Percentiles rank a stretch among this genome's conserved stretches.
Conservation (phyloP, 1,140 invertebrate species). For the Lepidurus couesii region DNA sequence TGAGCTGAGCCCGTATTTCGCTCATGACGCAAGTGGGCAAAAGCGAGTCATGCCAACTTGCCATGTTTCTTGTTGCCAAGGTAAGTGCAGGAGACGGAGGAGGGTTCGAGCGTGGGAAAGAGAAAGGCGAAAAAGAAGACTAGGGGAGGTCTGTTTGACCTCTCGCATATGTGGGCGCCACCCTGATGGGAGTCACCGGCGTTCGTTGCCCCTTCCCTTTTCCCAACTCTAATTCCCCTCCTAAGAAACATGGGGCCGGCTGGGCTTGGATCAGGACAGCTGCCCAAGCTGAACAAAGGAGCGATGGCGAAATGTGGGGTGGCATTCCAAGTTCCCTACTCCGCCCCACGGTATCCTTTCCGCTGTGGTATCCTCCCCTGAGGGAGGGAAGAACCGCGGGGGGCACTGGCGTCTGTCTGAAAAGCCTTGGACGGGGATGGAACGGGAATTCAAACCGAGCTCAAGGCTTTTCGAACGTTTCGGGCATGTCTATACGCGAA, state of each 20-base stretch:
- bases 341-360: conserved; percentile 13
- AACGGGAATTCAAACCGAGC: background rate
- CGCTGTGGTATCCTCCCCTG: conserved; percentile 10
- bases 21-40: background rate
- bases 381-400: conserved; percentile 12
- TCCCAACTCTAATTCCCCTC: background rate
- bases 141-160: conserved; percentile 7
- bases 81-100: background rate
- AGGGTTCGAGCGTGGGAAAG: conserved; percentile 8
- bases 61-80: conserved; percentile 3
- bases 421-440: conserved; percentile 12
- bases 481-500: background rate
- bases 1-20: background rate
- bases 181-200: conserved; percentile 13
- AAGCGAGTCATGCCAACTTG: background rate
- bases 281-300: conserved; percentile 17
- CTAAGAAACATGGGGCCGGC: background rate
- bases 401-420: conserved; percentile 20
- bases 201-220: conserved; percentile 20
- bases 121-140: conserved; percentile 19
- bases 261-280: conserved; percentile 3
- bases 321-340: conserved; percentile 1
- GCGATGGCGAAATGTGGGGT: conserved; percentile 13
- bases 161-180: conserved; percentile 6
- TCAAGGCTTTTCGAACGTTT: conserved; percentile 15